Conservation (phyloP, 1,140 invertebrate genomes). For the Microvelia longipes region DNA sequence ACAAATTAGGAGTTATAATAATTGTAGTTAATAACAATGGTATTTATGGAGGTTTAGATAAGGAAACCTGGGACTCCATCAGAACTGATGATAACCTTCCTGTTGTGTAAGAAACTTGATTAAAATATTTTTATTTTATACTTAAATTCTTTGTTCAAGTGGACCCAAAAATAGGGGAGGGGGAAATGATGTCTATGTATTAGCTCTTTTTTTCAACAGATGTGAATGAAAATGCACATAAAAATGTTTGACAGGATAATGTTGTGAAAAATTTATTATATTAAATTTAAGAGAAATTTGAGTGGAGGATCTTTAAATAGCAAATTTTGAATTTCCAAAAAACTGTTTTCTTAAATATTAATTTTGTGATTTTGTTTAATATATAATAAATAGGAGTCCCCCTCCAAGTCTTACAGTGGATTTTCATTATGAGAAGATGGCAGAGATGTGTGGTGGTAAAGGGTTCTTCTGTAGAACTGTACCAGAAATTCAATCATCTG, state of each 20-base stretch:
- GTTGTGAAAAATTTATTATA: too few relatives aligned
- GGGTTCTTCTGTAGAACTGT: conserved; percentile 67
- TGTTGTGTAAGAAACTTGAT: conserved; percentile 32
- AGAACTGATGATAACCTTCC: conserved; percentile 44
- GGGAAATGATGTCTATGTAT: too few relatives aligned
- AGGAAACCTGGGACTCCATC: conserved; percentile 53
- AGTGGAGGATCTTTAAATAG: too few relatives aligned
- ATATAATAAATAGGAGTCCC: conserved; percentile 70
- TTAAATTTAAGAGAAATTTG: too few relatives aligned
- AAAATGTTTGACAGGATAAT: too few relatives aligned
- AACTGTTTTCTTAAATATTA: too few relatives aligned
- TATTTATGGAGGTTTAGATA: conserved; percentile 73
- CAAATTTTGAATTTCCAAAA: too few relatives aligned
- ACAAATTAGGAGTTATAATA: conserved; percentile 78
- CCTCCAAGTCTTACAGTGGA: conserved; percentile 59
- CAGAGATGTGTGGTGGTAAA: conserved; percentile 62
- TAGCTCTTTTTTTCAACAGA: too few relatives aligned
- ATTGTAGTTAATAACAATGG: conserved; percentile 93
- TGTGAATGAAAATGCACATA: too few relatives aligned
- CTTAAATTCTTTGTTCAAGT: too few relatives aligned
- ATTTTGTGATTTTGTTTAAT: too few relatives aligned
- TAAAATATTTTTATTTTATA: neutral
- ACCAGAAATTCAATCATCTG: conserved; percentile 51
- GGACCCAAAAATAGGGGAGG: too few relatives aligned
- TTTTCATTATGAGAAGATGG: conserved; percentile 77